A percentile compares a stretch with the other conserved stretches of the same genome.
phyloP scores from a whole-genome alignment of 92 coral and sea anemone species.

The Phenganax subtilis region DNA sequence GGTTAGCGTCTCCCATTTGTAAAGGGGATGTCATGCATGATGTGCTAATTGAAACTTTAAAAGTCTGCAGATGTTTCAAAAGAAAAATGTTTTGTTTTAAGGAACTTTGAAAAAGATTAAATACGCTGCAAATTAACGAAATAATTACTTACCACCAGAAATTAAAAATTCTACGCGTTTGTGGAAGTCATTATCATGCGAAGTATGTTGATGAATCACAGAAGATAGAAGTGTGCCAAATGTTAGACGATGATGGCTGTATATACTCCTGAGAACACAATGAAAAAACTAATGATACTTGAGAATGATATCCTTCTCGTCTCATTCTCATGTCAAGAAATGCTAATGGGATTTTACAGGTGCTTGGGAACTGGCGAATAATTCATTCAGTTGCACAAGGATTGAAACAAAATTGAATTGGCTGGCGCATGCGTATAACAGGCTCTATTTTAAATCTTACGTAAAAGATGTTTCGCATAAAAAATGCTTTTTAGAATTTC shows the following conservation, averaged over 20 bases:
- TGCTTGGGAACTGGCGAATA: background rate
- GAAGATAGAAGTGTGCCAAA: constrained; percentile 76
- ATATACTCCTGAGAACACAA: constrained; percentile 65
- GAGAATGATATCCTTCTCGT: background rate
- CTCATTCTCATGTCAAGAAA: too few relatives aligned
- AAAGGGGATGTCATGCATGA: too few relatives aligned
- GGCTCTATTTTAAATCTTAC: too few relatives aligned
- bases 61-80: background rate
- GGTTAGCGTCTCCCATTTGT: too few relatives aligned
- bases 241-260: constrained; percentile 71
- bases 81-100: background rate
- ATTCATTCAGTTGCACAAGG: background rate
- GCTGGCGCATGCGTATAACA: background rate
- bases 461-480: too few relatives aligned
- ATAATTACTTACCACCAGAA: constrained; percentile 50
- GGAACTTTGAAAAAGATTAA: background rate
- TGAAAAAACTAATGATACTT: background rate
- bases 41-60: too few relatives aligned
- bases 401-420: background rate
- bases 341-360: too few relatives aligned
- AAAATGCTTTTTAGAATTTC: too few relatives aligned
- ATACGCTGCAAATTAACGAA: background rate
- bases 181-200: constrained; percentile 34
- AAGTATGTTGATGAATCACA: constrained; percentile 51
- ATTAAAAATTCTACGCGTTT: constrained; percentile 55